A percentile compares a stretch with the other conserved stretches of the same genome.
Evolutionary conservation across 37 sponge, comb jelly and placozoan genomes (phyloP).

Genomic region (Eunapius fragilis): DNA sequence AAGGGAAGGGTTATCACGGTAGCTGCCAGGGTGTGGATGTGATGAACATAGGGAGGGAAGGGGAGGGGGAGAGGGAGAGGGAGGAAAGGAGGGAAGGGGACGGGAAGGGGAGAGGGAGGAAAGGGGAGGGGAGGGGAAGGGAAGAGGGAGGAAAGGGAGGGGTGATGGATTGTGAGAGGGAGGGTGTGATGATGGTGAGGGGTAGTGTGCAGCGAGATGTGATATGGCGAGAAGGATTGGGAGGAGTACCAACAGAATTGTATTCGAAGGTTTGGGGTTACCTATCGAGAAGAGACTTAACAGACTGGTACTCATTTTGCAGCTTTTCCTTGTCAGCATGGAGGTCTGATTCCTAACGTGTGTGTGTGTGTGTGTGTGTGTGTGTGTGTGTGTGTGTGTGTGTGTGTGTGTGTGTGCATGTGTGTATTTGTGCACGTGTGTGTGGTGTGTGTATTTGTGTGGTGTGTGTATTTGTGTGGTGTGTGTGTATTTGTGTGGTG

Average conservation of each 20-base stretch:
- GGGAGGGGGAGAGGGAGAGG: conserved; percentile 1
- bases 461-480: too few relatives aligned
- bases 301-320: conserved; percentile 59
- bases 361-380: not conserved
- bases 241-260: not conserved
- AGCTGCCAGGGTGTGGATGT: conserved; percentile 11
- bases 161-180: too few relatives aligned
- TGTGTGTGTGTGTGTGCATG: not conserved
- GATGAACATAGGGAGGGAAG: too few relatives aligned
- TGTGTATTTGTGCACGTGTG: not conserved
- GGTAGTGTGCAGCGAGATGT: too few relatives aligned
- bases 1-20: conserved; percentile 43
- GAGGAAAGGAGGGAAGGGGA: not conserved
- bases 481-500: too few relatives aligned
- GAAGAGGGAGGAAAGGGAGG: too few relatives aligned
- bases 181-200: too few relatives aligned
- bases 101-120: not conserved
- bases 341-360: conserved; percentile 29
- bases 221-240: not conserved
- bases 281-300: conserved; percentile 60
- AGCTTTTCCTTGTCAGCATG: conserved; percentile 27
- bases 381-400: not conserved
- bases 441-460: too few relatives aligned
- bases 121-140: too few relatives aligned
- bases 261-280: not conserved